Evolutionary conservation across 2,888 invertebrate genomes (phyloP).

Genomic region (Eumacrocentrus americanus): DNA sequence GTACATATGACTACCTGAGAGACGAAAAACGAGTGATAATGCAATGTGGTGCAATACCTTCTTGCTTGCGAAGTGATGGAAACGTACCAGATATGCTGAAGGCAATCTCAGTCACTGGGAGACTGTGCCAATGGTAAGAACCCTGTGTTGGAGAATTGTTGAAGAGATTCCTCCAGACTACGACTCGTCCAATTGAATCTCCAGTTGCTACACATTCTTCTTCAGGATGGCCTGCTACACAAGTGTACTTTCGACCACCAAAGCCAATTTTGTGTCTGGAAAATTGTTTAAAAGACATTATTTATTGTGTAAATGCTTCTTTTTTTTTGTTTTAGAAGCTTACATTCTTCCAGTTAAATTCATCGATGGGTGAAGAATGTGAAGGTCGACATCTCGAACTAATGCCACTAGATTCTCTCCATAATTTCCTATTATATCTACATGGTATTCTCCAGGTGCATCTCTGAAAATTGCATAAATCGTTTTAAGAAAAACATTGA

Average conservation of each 20-base stretch:
- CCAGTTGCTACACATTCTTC: constrained; percentile 73
- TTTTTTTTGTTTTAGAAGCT: constrained; percentile 27
- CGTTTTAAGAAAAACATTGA: neutral
- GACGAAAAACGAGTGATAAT: constrained; percentile 21
- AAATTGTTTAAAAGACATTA: neutral
- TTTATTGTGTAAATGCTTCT: neutral
- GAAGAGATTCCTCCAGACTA: constrained; percentile 68
- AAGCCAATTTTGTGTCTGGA: constrained; percentile 43
- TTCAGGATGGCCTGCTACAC: constrained; percentile 71
- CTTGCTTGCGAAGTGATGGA: neutral
- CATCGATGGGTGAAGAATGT: constrained; percentile 49
- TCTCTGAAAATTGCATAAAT: constrained; percentile 36
- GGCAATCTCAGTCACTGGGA: constrained; percentile 70
- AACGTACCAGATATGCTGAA: constrained; percentile 65
- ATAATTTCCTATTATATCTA: constrained; percentile 56
- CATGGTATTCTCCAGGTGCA: constrained; percentile 45
- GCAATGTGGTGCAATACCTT: constrained; percentile 5
- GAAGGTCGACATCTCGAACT: constrained; percentile 47
- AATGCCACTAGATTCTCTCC: constrained; percentile 55
- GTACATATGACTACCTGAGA: constrained; percentile 70
- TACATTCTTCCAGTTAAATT: constrained; percentile 48
- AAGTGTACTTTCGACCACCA: constrained; percentile 48
- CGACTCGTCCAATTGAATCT: constrained; percentile 69
- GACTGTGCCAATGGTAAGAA: constrained; percentile 78
- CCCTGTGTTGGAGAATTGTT: constrained; percentile 56